These are phyloP conservation scores for Etheostoma spectabile DNA, from an alignment of 2,113 vertebrate genomes.

Conservation along the genomic window DNA sequence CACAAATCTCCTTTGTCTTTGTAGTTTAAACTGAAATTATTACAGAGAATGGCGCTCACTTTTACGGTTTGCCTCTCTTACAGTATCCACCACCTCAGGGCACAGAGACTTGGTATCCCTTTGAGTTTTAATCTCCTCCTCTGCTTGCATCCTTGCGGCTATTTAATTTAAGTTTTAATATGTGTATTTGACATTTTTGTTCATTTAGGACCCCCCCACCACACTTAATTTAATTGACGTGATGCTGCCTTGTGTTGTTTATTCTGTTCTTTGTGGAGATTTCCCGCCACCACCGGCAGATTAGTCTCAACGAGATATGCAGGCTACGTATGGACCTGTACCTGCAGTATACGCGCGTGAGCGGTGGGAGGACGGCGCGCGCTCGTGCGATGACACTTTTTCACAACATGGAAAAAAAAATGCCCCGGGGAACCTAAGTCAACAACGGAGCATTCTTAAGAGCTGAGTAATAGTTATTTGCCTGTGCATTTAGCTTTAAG, in stretches of 20 bases:
- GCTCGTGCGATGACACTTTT: neutral
- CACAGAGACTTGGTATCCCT: slow-evolving; percentile 73
- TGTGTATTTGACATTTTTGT: slow-evolving; percentile 85
- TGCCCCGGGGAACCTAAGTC: slow-evolving; percentile 2
- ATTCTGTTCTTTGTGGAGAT: slow-evolving; percentile 66
- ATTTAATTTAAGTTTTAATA: slow-evolving; percentile 86
- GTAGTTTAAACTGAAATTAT: slow-evolving; percentile 51
- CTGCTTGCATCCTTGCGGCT: slow-evolving; percentile 80
- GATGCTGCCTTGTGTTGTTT: slow-evolving; percentile 75
- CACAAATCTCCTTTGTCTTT: slow-evolving; percentile 59
- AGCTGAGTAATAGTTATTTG: neutral
- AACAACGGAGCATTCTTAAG: neutral
- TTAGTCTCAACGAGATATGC: neutral
- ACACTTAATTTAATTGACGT: slow-evolving; percentile 82
- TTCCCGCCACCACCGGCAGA: slow-evolving; percentile 43
- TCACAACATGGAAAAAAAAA: neutral
- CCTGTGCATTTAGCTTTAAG: neutral
- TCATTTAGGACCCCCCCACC: slow-evolving; percentile 68
- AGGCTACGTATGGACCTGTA: neutral
- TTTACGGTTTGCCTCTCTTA: slow-evolving; percentile 78
- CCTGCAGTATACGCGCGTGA: neutral
- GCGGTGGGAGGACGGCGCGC: neutral
- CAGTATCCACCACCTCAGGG: slow-evolving; percentile 74
- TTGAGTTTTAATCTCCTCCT: slow-evolving; percentile 83
- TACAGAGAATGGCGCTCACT: slow-evolving; percentile 58